Percentiles rank a stretch among this genome's conserved stretches.
Evolutionary conservation across 2,888 invertebrate species (phyloP).

Genomic region (Drosophila putrida): DNA sequence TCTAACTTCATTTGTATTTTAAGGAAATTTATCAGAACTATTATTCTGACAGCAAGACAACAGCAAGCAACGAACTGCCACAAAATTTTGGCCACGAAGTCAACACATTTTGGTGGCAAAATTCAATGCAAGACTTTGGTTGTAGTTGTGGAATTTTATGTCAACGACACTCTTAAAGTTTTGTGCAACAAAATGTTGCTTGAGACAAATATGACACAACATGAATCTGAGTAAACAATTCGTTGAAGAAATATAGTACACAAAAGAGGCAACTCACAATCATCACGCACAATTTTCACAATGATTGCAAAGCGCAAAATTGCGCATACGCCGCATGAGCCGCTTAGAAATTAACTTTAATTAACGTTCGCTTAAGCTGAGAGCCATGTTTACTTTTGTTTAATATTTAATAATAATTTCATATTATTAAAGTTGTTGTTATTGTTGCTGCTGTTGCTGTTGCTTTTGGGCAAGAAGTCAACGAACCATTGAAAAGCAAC

Average conservation of each 20-base stretch:
- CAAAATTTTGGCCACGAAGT: conserved; percentile 26
- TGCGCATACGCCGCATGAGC: conserved; percentile 46
- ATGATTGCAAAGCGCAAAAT: conserved; percentile 42
- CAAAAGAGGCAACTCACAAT: conserved; percentile 2
- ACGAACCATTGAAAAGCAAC: conserved; percentile 38
- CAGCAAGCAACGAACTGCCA: conserved; percentile 24
- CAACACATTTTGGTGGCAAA: conserved; percentile 32
- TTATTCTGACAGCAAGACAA: conserved; percentile 3
- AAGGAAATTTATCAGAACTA: neutral
- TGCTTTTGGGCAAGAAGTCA: conserved; percentile 33
- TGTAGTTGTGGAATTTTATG: conserved; percentile 11
- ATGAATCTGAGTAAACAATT: conserved; percentile 11
- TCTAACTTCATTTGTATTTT: conserved; percentile 7
- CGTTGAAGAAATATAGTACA: neutral
- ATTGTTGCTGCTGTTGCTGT: neutral
- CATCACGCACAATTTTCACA: conserved; percentile 37
- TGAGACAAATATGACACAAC: conserved; percentile 21
- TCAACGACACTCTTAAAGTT: conserved; percentile 5
- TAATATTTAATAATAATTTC: conserved; percentile 24
- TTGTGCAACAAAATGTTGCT: conserved; percentile 35
- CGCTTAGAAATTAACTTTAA: conserved; percentile 29
- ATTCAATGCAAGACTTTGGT: neutral
- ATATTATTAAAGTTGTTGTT: conserved; percentile 5
- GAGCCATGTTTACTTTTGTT: conserved; percentile 30
- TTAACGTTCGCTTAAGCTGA: conserved; percentile 12